A percentile compares a stretch with the other conserved stretches of the same genome.
phyloP scores from a whole-genome alignment of 1,140 invertebrate species.

The Melitaea cinxia region DNA sequence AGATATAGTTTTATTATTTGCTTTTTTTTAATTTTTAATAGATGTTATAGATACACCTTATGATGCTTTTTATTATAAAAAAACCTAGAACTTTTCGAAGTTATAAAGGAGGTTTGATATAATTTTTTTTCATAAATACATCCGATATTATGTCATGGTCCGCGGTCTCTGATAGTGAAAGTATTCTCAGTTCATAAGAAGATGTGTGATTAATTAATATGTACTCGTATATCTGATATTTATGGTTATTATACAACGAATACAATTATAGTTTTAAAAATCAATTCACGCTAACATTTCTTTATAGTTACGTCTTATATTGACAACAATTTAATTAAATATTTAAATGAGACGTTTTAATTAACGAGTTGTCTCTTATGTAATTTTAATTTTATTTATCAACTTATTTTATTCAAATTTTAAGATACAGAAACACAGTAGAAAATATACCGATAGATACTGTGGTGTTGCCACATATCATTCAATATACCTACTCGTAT shows the following conservation, averaged over 20 bases:
- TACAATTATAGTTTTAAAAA: slow-evolving; percentile 5
- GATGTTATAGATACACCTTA: not conserved
- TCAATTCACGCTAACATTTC: not conserved
- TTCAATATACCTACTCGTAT: too few species aligned
- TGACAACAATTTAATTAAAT: not conserved
- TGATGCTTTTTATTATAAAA: not conserved
- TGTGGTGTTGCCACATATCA: too few species aligned
- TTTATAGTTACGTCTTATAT: not conserved
- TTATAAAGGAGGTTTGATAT: not conserved
- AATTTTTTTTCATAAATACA: slow-evolving; percentile 20
- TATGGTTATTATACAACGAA: slow-evolving; percentile 18
- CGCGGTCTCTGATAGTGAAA: slow-evolving; percentile 50
- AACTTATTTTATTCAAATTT: too few species aligned
- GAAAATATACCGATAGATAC: too few species aligned
- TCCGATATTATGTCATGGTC: slow-evolving; percentile 53
- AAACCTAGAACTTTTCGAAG: slow-evolving; percentile 4
- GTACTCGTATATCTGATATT: slow-evolving; percentile 19
- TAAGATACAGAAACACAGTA: too few species aligned
- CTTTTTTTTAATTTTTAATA: not conserved
- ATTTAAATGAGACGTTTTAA: too few species aligned
- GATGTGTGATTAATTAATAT: slow-evolving; percentile 29
- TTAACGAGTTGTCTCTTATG: too few species aligned
- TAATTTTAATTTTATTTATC: too few species aligned
- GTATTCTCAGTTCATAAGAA: slow-evolving; percentile 36
- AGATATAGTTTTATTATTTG: slow-evolving; percentile 40